Base-by-base conservation (phyloP, 2,113 vertebrate species). In the Forbesichthys papilliferus region DNA sequence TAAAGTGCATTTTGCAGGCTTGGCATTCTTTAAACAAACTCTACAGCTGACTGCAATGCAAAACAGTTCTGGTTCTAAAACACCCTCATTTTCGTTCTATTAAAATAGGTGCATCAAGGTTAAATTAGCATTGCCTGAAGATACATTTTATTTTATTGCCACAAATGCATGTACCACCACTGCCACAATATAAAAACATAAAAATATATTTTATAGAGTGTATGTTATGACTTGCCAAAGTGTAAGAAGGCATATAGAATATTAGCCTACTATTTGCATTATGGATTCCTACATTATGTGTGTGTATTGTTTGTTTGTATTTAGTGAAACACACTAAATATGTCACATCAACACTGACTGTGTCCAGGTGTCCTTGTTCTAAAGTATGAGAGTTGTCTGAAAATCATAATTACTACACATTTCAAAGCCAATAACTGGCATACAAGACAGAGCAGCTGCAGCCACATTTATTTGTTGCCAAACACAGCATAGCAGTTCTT, bases 1-100 rank as follows among this genome's bases (percentile, higher is more conserved):
- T 68, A 49, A 42, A 33, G 63, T 67, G 73, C 70, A 79, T 79
- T 85, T 68, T 83, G 86, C 83, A 61, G 66, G 74, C 58, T 66
- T 74, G 73, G 84, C 72, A 68, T 61, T 60, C 42, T 13, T 53
- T 73, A 71, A 78, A 87, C 69, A 62, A 74, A 75, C 57, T 49
- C 64, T 51, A 14, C 59, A 74, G 70, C 56, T 52, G 5, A 64
- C 60, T 4, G 55, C 16, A 20, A n/a, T 9, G 14, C 13, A 20
- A 33, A 57, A 54, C 49, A 12, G 13, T 11, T 51, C 10, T 51
- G 49, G 49, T 51, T 4, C 49, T 51, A 13, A 13, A 51, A 13
- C 49, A 51, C 13, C 49, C 13, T 13, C 8, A 18, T 9, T 16
- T 16, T 54, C n/a, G 13, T n/a, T n/a, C 3, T 54, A 54, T 54